These are phyloP conservation scores for Phalera bucephala DNA, from an alignment of 2,888 invertebrate species.

Conservation along the genomic window DNA sequence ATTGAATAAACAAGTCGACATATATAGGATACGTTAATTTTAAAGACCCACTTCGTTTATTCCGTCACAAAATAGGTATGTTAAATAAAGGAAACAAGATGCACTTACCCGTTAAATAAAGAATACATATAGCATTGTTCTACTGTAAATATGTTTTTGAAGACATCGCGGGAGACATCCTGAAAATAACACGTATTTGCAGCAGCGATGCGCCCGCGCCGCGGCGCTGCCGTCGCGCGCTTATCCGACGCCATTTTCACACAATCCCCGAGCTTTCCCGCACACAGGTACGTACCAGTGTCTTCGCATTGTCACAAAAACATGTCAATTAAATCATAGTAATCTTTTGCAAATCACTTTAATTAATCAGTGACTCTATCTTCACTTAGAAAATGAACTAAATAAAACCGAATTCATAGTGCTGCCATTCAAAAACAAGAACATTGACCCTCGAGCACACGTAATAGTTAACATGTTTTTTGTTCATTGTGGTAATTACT, in stretches of 20 bases:
- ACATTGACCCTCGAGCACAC: conserved; percentile 73
- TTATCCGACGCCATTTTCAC: conserved; percentile 80
- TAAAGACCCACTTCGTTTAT: no score
- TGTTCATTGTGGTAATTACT: conserved; percentile 62
- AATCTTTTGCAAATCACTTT: conserved; percentile 11
- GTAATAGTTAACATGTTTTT: conserved; percentile 81
- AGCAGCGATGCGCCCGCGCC: conserved; percentile 69
- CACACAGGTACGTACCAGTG: conserved; percentile 68
- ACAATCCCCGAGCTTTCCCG: conserved; percentile 76
- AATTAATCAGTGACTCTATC: conserved; percentile 9
- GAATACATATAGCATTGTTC: conserved; percentile 31
- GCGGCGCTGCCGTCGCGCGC: conserved; percentile 64
- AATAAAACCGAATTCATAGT: conserved; percentile 27
- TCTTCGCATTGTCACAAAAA: conserved; percentile 28
- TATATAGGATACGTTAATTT: no score
- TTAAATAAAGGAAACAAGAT: background rate
- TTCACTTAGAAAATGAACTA: conserved; percentile 18
- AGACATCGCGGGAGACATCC: conserved; percentile 82
- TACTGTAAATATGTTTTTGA: conserved; percentile 60
- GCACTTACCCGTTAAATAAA: conserved; percentile 14
- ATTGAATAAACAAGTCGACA: no score
- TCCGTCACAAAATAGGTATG: no score
- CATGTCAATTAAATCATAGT: conserved; percentile 24
- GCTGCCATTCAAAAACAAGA: conserved; percentile 58
- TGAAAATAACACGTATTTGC: conserved; percentile 80